phyloP scores from a whole-genome alignment of 2,113 vertebrate species.

The Odocoileus hemionus region DNA sequence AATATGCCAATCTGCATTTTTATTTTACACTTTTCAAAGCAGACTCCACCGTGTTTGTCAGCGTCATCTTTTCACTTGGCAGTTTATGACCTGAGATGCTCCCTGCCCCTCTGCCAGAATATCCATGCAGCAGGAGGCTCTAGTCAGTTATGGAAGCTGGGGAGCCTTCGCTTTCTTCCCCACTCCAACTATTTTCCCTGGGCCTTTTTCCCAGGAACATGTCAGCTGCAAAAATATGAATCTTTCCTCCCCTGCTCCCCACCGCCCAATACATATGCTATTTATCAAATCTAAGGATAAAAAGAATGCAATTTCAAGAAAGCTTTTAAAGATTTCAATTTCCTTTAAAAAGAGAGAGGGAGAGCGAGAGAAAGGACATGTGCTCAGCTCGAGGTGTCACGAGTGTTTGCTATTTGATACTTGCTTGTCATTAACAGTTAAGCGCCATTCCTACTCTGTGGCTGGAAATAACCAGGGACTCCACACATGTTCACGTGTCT shows the following conservation, averaged over 20 bases:
- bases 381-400: not conserved
- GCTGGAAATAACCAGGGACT: not conserved
- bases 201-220: slow-evolving; percentile 63
- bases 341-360: slow-evolving; percentile 43
- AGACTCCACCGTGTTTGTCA: not conserved
- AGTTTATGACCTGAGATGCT: not conserved
- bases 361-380: not conserved
- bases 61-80: not conserved
- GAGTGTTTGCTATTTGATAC: not conserved
- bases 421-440: not conserved
- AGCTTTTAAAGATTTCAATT: slow-evolving; percentile 61
- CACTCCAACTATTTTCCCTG: not conserved
- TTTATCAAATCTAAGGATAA: slow-evolving; percentile 73
- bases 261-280: slow-evolving; percentile 64
- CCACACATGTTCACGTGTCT: not conserved
- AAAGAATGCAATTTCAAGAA: slow-evolving; percentile 73
- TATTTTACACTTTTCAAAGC: not conserved
- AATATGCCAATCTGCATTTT: not conserved
- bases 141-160: not conserved
- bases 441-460: not conserved
- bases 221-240: slow-evolving; percentile 69
- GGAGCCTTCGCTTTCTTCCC: not conserved
- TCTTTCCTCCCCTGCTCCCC: slow-evolving; percentile 53
- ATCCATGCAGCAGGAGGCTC: not conserved
- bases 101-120: not conserved